These are phyloP conservation scores for Cynoglossus semilaevis DNA, from an alignment of 2,113 vertebrate species.

Conservation along the genomic window DNA sequence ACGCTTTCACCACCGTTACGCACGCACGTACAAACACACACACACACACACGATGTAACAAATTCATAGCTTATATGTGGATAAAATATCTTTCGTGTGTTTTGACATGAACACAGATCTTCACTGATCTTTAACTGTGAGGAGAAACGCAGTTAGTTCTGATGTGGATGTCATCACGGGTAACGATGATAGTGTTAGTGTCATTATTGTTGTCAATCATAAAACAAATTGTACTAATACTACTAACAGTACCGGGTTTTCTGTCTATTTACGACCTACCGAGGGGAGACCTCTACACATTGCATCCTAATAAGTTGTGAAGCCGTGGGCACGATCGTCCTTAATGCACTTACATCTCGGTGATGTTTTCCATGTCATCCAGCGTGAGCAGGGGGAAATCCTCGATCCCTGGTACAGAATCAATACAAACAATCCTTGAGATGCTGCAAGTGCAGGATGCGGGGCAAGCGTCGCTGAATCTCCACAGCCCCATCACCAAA, in stretches of 20 bases:
- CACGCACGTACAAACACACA: conserved; percentile 20
- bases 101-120: conserved; percentile 15
- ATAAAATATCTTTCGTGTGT: conserved; percentile 13
- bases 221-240: not conserved
- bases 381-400: conserved; percentile 86
- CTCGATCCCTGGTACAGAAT: conserved; percentile 80
- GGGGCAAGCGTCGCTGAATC: conserved; percentile 81
- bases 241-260: conserved; percentile 4
- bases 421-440: conserved; percentile 85
- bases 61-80: conserved; percentile 16
- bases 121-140: conserved; percentile 8
- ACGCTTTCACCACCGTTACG: conserved; percentile 54
- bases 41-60: conserved; percentile 41
- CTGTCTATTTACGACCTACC: conserved; percentile 36
- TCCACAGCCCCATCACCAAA: conserved; percentile 75
- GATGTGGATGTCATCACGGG: conserved; percentile 1
- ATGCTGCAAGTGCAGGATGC: conserved; percentile 85
- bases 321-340: conserved; percentile 24
- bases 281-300: conserved; percentile 39
- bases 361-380: conserved; percentile 90
- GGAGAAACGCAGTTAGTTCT: not conserved
- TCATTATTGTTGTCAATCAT: no score
- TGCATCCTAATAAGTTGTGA: conserved; percentile 54
- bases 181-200: no score
- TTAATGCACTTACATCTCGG: conserved; percentile 88